Conservation (phyloP, 2,113 vertebrate genomes). For the Catharus fuscescens region DNA sequence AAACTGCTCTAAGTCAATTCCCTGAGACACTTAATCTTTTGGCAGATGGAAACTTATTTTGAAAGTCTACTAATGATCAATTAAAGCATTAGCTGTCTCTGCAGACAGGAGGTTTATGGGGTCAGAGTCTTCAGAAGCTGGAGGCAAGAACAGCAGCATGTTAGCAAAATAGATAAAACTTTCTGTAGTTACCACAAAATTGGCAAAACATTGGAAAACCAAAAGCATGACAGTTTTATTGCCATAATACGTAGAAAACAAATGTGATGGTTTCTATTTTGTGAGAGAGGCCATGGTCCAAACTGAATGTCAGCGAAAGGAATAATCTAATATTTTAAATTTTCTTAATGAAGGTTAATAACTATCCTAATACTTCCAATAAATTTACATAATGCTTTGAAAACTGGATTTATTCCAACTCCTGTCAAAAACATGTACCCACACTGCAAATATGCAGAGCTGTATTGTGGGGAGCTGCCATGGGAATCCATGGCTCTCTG, state of each 20-base stretch:
- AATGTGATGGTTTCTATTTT: neutral
- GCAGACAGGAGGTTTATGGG: slow-evolving; percentile 23
- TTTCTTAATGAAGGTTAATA: neutral
- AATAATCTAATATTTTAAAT: neutral
- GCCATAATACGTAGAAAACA: neutral
- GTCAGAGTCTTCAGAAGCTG: slow-evolving; percentile 15
- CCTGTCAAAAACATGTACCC: neutral
- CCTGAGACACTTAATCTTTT: slow-evolving; percentile 46
- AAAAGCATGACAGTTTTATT: neutral
- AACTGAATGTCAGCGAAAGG: neutral
- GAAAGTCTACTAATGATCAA: slow-evolving; percentile 57
- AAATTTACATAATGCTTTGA: neutral
- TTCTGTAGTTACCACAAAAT: neutral
- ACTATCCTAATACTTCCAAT: neutral
- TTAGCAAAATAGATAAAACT: slow-evolving; percentile 12
- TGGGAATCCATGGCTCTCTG: accelerated
- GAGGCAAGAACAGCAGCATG: neutral
- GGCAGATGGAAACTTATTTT: slow-evolving; percentile 54
- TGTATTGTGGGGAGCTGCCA: neutral
- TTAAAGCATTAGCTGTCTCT: slow-evolving; percentile 55
- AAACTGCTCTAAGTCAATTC: slow-evolving; percentile 33
- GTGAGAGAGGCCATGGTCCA: neutral
- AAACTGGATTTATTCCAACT: neutral
- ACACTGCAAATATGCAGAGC: neutral
- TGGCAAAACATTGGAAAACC: neutral